Evolutionary conservation across 2,113 vertebrate species (phyloP), one percentile per base, ranked within the genome.

Genomic region (Ageneiosus marmoratus): DNA sequence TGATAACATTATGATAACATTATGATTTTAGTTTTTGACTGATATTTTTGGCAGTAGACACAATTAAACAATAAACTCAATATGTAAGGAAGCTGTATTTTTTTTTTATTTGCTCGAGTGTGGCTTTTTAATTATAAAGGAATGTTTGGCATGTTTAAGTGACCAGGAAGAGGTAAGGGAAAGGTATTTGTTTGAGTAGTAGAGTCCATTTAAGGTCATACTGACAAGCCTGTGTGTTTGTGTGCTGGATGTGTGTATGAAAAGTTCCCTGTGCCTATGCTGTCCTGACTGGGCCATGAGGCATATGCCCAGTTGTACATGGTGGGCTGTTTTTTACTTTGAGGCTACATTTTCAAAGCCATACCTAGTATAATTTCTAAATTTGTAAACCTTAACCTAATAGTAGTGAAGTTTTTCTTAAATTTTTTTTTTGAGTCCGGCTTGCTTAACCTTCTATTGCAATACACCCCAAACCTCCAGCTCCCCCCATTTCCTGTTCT

Each of bases 401-500:
- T 32, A 50, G 44, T 32, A 24, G 16, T 46, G 24, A 3, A 22
- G 37, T 63, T 48, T 78, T 63, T n/a, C 13, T 1, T 56, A 46
- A n/a, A n/a, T n/a, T n/a, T n/a, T n/a, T n/a, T 2, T 16, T 77
- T 29, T 77, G 2, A 46, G n/a, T 27, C 55, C 11, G 41, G 34
- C 3, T 5, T 53, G 27, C 46, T 16, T 53, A 56, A 24, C 16
- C n/a, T 27, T 51, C 8, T 51, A 48, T 60, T n/a, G 27, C 46
- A 75, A 74, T 60, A 62, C 20, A 37, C 58, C 72, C 7, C 13
- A 70, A 72, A 60, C 62, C 51, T 56, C 83, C 55, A 72, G 37
- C 84, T 53, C 22, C 77, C 62, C 73, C 80, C 32, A 72, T 67
- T 76, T 84, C 76, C 86, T 70, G 84, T 88, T 44, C 67, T 81